Evolutionary conservation across 2,888 invertebrate genomes (phyloP).

Genomic region (Zele albiditarsus): DNA sequence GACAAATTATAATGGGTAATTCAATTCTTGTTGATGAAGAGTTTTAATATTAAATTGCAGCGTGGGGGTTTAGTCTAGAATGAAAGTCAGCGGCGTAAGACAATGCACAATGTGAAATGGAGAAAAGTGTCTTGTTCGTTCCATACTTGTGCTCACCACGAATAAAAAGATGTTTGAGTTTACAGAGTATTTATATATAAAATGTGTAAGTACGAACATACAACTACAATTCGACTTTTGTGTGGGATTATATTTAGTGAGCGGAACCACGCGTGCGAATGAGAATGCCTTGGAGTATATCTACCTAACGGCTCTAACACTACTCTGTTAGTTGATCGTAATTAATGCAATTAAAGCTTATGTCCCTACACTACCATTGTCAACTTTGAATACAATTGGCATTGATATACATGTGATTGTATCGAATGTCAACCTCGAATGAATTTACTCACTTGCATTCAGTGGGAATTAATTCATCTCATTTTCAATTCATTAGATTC

Average conservation of each 20-base stretch:
- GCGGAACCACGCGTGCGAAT: not conserved
- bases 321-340: not conserved
- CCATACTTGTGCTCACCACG: not conserved
- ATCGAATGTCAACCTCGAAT: not conserved
- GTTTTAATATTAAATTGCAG: not conserved
- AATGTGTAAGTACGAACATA: not conserved
- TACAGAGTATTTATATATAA: not conserved
- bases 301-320: not conserved
- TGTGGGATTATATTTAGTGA: not conserved
- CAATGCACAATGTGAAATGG: constrained; percentile 2
- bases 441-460: not conserved
- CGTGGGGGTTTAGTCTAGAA: not conserved
- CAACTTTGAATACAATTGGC: not conserved
- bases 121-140: constrained; percentile 1
- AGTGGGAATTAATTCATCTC: not conserved
- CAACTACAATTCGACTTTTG: not conserved
- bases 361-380: not conserved
- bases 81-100: not conserved
- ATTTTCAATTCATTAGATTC: no score
- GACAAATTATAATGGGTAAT: no score
- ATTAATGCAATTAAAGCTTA: not conserved
- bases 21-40: not conserved
- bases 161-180: not conserved
- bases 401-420: not conserved
- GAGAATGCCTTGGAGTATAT: not conserved